Base-by-base conservation (phyloP, 2,797 vertebrate species). In the Coilia nasus region DNA sequence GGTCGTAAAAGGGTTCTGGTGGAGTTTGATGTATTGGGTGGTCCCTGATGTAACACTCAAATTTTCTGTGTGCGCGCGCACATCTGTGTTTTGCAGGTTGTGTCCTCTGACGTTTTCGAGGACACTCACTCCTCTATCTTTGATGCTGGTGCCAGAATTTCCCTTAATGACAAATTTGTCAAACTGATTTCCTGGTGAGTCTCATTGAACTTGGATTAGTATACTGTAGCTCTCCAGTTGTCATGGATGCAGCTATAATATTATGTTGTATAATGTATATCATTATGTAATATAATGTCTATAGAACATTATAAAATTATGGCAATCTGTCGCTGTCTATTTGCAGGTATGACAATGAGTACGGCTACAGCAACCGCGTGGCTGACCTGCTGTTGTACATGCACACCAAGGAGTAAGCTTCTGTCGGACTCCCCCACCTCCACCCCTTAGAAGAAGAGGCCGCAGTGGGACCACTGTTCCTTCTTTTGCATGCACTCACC, bases 261-360 rank as follows among this genome's bases (percentile, higher is more conserved):
- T 25, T 2, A 41, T 41, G 35, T 41, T 41, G 35, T 41, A 41
- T 41, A 41, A 41, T 41, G 35, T 41, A 41, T 41, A 41, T 41
- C 5, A 41, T 41, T 41, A 41, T 41, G 35, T 41, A 41, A 41
- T 41, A 41, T 41, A 41, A 41, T 41, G 35, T 2, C 2, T 5
- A 41, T 54, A 54, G 3, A 14, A 54, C 7, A 5, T 78, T 41
- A 21, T 78, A 41, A 9, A 78, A 78, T 19, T 2, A 2, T 21
- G 19, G 11, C 1, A 28, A 23, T 59, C 2, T 44, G 15, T 82
- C 1, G 83, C 31, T 54, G 19, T 85, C 15, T 9, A 54, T 54
- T 82, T 28, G 0, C 89, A 97, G 97, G 97, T 98, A 97, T 93
- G 97, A 97, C 88, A 97, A 97, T 10, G 97, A 97, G 93, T 97